Conservation (phyloP, 2,797 vertebrate species). For the Threskiornis aethiopicus region DNA sequence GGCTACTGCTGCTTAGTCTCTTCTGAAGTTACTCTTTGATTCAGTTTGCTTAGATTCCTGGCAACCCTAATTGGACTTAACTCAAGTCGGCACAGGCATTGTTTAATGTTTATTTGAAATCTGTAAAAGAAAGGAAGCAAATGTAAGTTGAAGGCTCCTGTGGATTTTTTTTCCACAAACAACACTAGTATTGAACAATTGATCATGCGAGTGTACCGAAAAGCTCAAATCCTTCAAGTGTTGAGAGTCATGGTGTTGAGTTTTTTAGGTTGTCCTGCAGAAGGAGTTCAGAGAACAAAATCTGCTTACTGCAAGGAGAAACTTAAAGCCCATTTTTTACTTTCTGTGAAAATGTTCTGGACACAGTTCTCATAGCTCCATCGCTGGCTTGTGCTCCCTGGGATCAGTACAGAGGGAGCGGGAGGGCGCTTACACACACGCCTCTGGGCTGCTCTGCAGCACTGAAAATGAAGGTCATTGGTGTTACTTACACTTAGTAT, state of each 20-base stretch:
- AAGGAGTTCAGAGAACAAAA: not conserved
- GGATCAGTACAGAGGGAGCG: not conserved
- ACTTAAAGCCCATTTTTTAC: not conserved
- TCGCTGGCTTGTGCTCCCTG: not conserved
- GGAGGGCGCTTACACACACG: not conserved
- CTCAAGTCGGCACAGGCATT: not conserved
- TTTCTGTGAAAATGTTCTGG: not conserved
- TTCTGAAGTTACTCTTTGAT: constrained; percentile 56
- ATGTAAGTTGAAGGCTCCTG: not conserved
- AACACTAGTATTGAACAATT: not conserved
- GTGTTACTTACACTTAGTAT: not conserved
- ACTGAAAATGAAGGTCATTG: not conserved
- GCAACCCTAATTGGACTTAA: constrained; percentile 46
- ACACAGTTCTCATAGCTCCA: not conserved
- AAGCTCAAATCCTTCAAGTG: not conserved
- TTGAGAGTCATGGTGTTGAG: not conserved
- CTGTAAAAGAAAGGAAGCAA: not conserved
- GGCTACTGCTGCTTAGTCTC: constrained; percentile 25
- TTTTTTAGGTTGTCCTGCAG: not conserved
- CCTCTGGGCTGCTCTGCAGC: not conserved
- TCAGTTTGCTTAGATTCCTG: constrained; percentile 40
- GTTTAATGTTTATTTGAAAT: constrained; percentile 32
- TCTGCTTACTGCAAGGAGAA: not conserved
- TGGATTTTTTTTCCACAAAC: not conserved
- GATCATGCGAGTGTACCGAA: not conserved